Conservation (phyloP, 2,113 vertebrate species). For the Thamnaconus septentrionalis region DNA sequence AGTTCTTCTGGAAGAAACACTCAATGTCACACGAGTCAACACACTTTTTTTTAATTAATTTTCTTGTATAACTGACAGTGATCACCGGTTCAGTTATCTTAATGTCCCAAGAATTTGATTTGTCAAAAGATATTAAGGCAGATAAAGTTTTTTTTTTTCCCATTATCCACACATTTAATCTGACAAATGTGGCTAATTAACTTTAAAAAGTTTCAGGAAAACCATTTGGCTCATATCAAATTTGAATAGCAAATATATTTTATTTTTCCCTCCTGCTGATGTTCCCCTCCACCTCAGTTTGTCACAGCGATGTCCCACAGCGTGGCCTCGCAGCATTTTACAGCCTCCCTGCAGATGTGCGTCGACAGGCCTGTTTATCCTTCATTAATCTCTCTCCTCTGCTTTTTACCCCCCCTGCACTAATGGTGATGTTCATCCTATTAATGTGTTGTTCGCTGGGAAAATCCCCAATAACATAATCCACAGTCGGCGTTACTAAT, state of each 20-base stretch:
- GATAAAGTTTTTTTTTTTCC: too few relatives aligned
- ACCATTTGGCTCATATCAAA: too few relatives aligned
- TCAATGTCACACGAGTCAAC: too few relatives aligned
- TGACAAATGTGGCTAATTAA: too few relatives aligned
- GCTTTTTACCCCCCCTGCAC: conserved; percentile 25
- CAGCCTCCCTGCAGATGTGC: conserved; percentile 36
- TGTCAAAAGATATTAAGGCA: too few relatives aligned
- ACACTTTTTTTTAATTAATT: too few relatives aligned
- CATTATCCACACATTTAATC: too few relatives aligned
- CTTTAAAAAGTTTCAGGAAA: too few relatives aligned
- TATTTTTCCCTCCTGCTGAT: background rate
- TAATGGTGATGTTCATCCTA: conserved; percentile 49
- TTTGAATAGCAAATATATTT: background rate
- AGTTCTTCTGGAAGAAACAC: too few relatives aligned
- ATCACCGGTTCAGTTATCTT: too few relatives aligned
- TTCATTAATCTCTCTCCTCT: conserved; percentile 57
- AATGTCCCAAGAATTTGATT: too few relatives aligned
- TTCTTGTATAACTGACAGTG: too few relatives aligned
- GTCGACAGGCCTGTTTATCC: conserved; percentile 48
- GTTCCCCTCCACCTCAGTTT: conserved; percentile 19
- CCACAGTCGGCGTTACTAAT: conserved; percentile 36
- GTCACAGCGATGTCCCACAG: conserved; percentile 19
- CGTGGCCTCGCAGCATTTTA: conserved; percentile 32
- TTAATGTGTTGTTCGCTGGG: conserved; percentile 46
- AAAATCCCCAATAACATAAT: conserved; percentile 51